Percentiles rank a stretch among this genome's conserved stretches.
phyloP scores from a whole-genome alignment of 1,140 invertebrate genomes.

The Scaptomyza pallida region DNA sequence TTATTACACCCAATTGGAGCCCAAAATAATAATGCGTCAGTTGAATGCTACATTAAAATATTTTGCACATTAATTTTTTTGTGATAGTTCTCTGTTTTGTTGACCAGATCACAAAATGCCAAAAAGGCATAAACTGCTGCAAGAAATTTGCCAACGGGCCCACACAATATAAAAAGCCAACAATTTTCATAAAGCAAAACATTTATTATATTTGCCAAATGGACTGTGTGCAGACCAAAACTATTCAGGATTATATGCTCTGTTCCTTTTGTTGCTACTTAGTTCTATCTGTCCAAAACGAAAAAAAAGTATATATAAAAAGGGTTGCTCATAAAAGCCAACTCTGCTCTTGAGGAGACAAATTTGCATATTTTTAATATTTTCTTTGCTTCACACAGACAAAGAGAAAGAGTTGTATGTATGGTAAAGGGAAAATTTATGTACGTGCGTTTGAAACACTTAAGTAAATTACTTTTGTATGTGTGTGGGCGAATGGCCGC shows the following conservation, averaged over 20 bases:
- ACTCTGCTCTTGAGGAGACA: conserved; percentile 47
- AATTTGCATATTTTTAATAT: conserved; percentile 82
- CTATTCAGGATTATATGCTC: conserved; percentile 37
- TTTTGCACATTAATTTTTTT: conserved; percentile 76
- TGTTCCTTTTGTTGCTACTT: conserved; percentile 2
- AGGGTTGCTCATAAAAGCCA: conserved; percentile 68
- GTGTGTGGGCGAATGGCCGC: conserved; percentile 40
- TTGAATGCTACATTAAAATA: conserved; percentile 73
- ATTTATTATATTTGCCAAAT: conserved; percentile 80
- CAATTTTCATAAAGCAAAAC: conserved; percentile 64
- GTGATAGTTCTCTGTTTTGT: conserved; percentile 27
- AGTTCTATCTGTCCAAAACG: conserved; percentile 24
- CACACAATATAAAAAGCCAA: conserved; percentile 43
- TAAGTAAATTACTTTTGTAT: conserved; percentile 73
- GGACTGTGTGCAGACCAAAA: conserved; percentile 53
- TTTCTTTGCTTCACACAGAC: conserved; percentile 43
- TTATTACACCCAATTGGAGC: conserved; percentile 48
- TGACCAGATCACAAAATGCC: conserved; percentile 59
- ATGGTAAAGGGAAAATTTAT: conserved; percentile 60
- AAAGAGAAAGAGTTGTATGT: not conserved
- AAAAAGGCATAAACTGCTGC: conserved; percentile 27
- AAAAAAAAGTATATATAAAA: conserved; percentile 41
- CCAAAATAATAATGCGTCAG: conserved; percentile 26
- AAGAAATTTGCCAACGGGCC: conserved; percentile 44
- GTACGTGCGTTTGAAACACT: conserved; percentile 73